These are phyloP conservation scores for Drosophila paulistorum DNA, from an alignment of 1,140 invertebrate genomes.

Conservation along the genomic window DNA sequence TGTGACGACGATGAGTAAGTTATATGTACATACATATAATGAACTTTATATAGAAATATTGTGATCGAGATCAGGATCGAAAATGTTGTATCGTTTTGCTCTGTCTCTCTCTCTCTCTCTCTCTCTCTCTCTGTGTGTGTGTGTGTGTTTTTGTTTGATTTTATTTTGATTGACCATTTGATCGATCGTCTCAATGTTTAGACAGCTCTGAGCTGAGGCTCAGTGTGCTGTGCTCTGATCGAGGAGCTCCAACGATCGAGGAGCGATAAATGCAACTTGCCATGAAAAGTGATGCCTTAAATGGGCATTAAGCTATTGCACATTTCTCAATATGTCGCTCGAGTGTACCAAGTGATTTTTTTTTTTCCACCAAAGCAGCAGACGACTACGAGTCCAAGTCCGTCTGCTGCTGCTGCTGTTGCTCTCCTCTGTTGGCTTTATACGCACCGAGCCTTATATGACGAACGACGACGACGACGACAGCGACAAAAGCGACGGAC, in stretches of 20 bases:
- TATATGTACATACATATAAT: not conserved
- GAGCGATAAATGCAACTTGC: constrained; percentile 82
- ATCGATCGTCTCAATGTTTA: constrained; percentile 51
- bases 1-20: constrained; percentile 28
- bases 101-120: not conserved
- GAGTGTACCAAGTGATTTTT: constrained; percentile 78
- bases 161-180: constrained; percentile 38
- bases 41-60: constrained; percentile 17
- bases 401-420: constrained; percentile 15
- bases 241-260: constrained; percentile 45
- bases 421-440: constrained; percentile 63
- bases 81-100: constrained; percentile 13
- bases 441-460: constrained; percentile 79
- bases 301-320: constrained; percentile 83
- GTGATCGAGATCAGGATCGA: not conserved
- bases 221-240: constrained; percentile 59
- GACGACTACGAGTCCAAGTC: constrained; percentile 11
- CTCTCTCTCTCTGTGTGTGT: not conserved
- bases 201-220: constrained; percentile 30
- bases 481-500: constrained; percentile 23
- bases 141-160: constrained; percentile 19
- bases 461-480: constrained; percentile 58
- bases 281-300: constrained; percentile 81
- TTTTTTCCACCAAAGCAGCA: constrained; percentile 38
- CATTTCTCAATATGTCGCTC: constrained; percentile 83